Base-by-base conservation (phyloP, 2,888 invertebrate species). In the Drosophila tanythrix region DNA sequence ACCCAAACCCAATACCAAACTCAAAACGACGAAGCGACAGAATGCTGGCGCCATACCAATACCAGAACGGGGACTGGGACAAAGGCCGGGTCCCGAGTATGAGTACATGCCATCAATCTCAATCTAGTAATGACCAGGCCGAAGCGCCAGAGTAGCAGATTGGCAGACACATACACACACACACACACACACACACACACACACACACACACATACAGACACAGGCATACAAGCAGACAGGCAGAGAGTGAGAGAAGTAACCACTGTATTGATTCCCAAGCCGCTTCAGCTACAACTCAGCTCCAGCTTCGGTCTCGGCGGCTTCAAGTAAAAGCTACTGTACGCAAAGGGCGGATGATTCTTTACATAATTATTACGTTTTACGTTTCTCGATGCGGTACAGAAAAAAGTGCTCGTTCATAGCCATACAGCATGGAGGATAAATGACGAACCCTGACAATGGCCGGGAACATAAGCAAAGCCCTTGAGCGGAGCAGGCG, bases 301-400 rank as follows among this genome's bases (percentile, higher is more conserved):
- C 53, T 60, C 15, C 70, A 62, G 40, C 53, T 60, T 65, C 31
- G 36, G 53, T 52, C 46, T 63, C 78, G 81, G 70, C 77, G 74
- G 76, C 81, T 70, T 66, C 62, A 72, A 67, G 74, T 69, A 73
- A 74, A 82, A 79, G 84, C 81, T 79, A 85, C 85, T 71, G 81
- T 80, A 68, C 70, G 76, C 74, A 74, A 74, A 74, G 58, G 79
- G 53, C 74, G 83, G 60, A 36, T 70, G 79, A 82, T 83, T 84
- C 86, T 86, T 86, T 82, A 85, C 83, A 86, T 84, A 86, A 86
- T 86, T 84, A 84, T 84, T 82, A 86, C 83, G 73, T 85, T 83
- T 79, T 83, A 67, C 65, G 40, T 57, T 40, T 27, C 79, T 69
- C 72, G 74, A 62, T 77, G 67, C 58, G 72, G 50, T 52, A 48